Evolutionary conservation across 2,888 invertebrate genomes (phyloP).

Genomic region (Hartigia nigra): DNA sequence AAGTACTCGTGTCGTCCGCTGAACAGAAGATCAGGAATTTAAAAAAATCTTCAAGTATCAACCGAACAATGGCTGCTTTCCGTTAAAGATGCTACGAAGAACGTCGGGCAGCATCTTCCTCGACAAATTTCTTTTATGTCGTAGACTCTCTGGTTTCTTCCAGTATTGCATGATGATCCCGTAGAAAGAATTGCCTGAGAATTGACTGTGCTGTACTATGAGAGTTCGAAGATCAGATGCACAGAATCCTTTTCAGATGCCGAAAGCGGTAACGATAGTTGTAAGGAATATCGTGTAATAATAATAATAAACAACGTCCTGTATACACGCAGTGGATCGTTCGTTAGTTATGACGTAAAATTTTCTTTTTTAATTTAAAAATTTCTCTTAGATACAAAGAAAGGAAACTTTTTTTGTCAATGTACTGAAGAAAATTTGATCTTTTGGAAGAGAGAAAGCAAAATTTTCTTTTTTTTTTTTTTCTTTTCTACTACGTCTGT

Average conservation of each 20-base stretch:
- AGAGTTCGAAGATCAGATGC: too few relatives aligned
- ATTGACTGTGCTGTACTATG: too few relatives aligned
- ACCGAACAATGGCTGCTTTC: not conserved
- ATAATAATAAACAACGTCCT: not conserved
- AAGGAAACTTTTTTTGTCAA: too few relatives aligned
- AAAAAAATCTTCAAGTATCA: not conserved
- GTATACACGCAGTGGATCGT: too few relatives aligned
- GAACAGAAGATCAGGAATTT: not conserved
- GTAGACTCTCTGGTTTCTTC: not conserved
- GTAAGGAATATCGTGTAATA: too few relatives aligned
- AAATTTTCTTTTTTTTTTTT: too few relatives aligned
- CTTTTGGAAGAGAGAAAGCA: too few relatives aligned
- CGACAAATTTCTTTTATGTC: not conserved
- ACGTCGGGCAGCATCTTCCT: not conserved
- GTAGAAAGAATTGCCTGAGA: not conserved
- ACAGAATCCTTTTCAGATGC: not conserved
- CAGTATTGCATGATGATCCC: not conserved
- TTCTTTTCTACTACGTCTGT: too few relatives aligned
- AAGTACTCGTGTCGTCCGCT: not conserved
- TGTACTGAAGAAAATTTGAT: too few relatives aligned
- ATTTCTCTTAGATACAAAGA: too few relatives aligned
- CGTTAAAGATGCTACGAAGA: not conserved
- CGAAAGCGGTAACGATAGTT: not conserved
- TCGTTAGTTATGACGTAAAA: too few relatives aligned
- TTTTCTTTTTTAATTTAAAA: too few relatives aligned